Evolutionary conservation across 2,797 vertebrate species (phyloP).

Genomic region (Anolis apletophallus): DNA sequence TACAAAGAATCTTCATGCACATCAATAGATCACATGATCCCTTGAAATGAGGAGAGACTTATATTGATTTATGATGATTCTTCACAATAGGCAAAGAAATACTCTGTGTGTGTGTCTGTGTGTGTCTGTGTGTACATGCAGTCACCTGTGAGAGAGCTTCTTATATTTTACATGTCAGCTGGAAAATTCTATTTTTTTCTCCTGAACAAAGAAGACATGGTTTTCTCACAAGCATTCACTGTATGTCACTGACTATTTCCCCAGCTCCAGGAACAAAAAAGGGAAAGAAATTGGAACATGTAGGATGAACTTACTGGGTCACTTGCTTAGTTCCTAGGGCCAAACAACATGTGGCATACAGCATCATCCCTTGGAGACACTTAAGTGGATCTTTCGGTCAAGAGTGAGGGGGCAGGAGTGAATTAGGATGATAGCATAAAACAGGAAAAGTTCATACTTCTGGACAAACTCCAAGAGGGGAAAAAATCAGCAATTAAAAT

Average conservation of each 20-base stretch:
- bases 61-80: constrained; percentile 48
- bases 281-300: not conserved
- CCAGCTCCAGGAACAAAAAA: not conserved
- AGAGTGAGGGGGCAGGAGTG: not conserved
- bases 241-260: not conserved
- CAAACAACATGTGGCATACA: not conserved
- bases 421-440: too few relatives aligned
- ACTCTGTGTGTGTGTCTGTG: constrained; percentile 10
- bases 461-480: too few relatives aligned
- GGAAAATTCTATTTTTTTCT: not conserved
- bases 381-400: not conserved
- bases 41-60: not conserved
- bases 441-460: too few relatives aligned
- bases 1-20: not conserved
- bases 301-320: not conserved
- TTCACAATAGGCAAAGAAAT: constrained; percentile 10
- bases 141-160: constrained; percentile 21
- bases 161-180: constrained; percentile 1
- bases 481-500: too few relatives aligned
- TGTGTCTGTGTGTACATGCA: constrained; percentile 16
- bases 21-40: constrained; percentile 13
- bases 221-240: not conserved
- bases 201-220: not conserved
- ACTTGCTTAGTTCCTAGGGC: not conserved
- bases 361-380: not conserved